A percentile compares a stretch with the other conserved stretches of the same genome.
Evolutionary conservation across 1,140 invertebrate species (phyloP).

Genomic region (Cherax quadricarinatus): DNA sequence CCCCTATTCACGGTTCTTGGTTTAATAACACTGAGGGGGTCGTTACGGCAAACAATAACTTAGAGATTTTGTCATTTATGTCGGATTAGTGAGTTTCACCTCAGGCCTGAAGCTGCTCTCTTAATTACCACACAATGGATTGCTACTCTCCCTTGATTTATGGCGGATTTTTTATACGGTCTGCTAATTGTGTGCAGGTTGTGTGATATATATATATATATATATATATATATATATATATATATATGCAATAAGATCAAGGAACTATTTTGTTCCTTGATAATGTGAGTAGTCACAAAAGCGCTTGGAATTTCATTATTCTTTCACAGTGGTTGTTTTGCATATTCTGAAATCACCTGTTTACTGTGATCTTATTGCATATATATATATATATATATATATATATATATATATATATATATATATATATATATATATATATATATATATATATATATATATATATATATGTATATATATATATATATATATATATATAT

Average conservation of each 20-base stretch:
- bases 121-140: slow-evolving; percentile 1
- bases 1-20: background rate
- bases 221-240: background rate
- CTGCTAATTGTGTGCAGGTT: background rate
- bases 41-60: slow-evolving; percentile 9
- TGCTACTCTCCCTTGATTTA: background rate
- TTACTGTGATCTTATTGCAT: no score
- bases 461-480: background rate
- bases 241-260: no score
- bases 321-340: no score
- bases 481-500: background rate
- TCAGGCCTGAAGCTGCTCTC: background rate
- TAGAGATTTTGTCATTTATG: slow-evolving; percentile 13
- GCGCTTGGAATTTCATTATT: no score
- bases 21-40: background rate
- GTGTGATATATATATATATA: background rate
- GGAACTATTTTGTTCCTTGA: no score
- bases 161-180: background rate
- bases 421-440: background rate
- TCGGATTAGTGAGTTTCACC: slow-evolving; percentile 4
- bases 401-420: background rate
- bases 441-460: background rate
- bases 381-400: background rate
- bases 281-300: no score
- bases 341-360: no score